These are phyloP conservation scores for Eulacestoma nigropectus DNA, from an alignment of 2,113 vertebrate species.

Conservation along the genomic window DNA sequence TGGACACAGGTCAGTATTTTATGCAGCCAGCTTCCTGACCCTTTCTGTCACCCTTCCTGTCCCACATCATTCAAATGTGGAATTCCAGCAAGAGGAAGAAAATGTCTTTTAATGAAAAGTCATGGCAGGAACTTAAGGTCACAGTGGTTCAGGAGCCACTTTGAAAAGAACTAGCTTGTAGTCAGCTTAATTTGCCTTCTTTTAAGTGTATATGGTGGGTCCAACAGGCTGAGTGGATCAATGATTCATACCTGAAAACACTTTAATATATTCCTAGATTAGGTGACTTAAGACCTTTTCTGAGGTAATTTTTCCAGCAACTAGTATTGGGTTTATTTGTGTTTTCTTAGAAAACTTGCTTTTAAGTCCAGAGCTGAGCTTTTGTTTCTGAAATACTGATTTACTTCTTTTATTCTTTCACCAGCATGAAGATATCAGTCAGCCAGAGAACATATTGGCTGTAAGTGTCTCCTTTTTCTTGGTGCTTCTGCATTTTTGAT, in stretches of 20 bases:
- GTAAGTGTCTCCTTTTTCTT: slow-evolving; percentile 36
- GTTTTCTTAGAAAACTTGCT: neutral
- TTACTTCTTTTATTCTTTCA: neutral
- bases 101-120: neutral
- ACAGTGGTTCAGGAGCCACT: neutral
- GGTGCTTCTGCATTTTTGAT: neutral
- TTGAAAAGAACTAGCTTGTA: neutral
- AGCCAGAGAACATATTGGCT: neutral
- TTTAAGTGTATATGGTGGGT: neutral
- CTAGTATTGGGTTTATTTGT: neutral
- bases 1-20: slow-evolving; percentile 51
- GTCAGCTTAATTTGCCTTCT: neutral
- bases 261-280: neutral
- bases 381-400: neutral
- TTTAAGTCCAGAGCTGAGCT: neutral
- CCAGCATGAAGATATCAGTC: slow-evolving; percentile 32
- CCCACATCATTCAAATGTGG: neutral
- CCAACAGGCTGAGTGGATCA: neutral
- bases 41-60: neutral
- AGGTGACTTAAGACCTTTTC: neutral
- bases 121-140: neutral
- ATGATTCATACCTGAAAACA: neutral
- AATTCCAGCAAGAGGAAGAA: neutral
- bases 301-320: neutral
- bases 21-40: neutral